Conservation (phyloP, 2,113 vertebrate genomes). For the Anthoscopus minutus region DNA sequence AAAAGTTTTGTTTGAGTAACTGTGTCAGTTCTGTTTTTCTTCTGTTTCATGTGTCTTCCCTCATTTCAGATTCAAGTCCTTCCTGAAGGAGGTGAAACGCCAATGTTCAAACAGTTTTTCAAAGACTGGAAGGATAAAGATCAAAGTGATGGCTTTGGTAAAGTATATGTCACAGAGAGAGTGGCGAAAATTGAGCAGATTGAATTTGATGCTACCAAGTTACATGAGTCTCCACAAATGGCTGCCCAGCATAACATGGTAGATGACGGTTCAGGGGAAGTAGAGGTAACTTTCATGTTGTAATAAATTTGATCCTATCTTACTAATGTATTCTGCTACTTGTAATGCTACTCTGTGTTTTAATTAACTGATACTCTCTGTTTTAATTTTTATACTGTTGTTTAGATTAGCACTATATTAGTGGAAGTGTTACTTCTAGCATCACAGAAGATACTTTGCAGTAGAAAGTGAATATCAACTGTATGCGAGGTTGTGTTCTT, state of each 20-base stretch:
- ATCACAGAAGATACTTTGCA: neutral
- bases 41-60: neutral
- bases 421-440: neutral
- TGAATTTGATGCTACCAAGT: conserved; percentile 85
- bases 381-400: neutral
- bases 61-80: conserved; percentile 87
- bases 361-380: neutral
- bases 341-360: neutral
- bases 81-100: conserved; percentile 87
- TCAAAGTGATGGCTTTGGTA: conserved; percentile 84
- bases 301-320: neutral
- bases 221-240: conserved; percentile 84
- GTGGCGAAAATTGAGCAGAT: conserved; percentile 83
- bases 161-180: conserved; percentile 82
- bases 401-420: neutral
- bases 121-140: conserved; percentile 82
- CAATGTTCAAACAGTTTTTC: conserved; percentile 93
- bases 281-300: conserved; percentile 71
- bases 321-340: neutral
- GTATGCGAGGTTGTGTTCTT: neutral
- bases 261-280: conserved; percentile 82
- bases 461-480: neutral
- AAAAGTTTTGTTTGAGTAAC: neutral
- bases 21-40: neutral
- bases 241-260: conserved; percentile 90